phyloP scores from a whole-genome alignment of 2,797 vertebrate species.

The Craterocephalus amniculus region DNA sequence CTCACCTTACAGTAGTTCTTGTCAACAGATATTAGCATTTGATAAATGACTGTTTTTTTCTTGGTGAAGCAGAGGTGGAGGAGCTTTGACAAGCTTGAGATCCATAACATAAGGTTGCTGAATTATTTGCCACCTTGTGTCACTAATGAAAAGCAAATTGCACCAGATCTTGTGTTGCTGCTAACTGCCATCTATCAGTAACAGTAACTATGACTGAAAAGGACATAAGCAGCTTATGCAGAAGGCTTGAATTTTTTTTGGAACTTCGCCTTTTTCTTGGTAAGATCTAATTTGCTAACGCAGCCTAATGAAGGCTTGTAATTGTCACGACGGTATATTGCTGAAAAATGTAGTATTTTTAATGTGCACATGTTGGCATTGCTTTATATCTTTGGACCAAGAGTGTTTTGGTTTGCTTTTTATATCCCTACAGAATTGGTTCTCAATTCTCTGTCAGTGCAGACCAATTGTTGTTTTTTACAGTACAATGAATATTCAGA shows the following conservation, averaged over 20 bases:
- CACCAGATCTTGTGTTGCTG: conserved; percentile 25
- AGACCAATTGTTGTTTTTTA: conserved; percentile 61
- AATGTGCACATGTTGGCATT: conserved; percentile 30
- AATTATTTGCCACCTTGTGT: conserved; percentile 28
- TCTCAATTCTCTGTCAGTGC: conserved; percentile 35
- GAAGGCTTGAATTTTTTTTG: conserved; percentile 51
- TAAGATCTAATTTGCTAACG: conserved; percentile 47
- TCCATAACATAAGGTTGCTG: conserved; percentile 5
- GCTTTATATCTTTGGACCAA: conserved; percentile 10
- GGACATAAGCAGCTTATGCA: conserved; percentile 53
- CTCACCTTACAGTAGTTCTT: not conserved
- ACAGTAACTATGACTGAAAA: conserved; percentile 45
- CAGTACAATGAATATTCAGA: conserved; percentile 52
- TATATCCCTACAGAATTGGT: conserved; percentile 19
- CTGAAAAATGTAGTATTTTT: conserved; percentile 53
- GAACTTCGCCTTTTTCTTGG: conserved; percentile 39
- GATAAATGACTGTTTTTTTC: conserved; percentile 2
- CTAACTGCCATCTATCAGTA: conserved; percentile 60
- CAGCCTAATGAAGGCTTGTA: conserved; percentile 49
- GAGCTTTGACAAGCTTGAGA: conserved; percentile 20
- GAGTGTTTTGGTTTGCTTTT: conserved; percentile 21
- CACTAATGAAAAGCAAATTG: conserved; percentile 41
- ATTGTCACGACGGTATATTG: conserved; percentile 34
- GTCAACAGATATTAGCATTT: too few relatives aligned
- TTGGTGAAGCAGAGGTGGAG: conserved; percentile 3